These are phyloP conservation scores for Crax fasciolata DNA, from an alignment of 2,797 vertebrate genomes.

Conservation along the genomic window DNA sequence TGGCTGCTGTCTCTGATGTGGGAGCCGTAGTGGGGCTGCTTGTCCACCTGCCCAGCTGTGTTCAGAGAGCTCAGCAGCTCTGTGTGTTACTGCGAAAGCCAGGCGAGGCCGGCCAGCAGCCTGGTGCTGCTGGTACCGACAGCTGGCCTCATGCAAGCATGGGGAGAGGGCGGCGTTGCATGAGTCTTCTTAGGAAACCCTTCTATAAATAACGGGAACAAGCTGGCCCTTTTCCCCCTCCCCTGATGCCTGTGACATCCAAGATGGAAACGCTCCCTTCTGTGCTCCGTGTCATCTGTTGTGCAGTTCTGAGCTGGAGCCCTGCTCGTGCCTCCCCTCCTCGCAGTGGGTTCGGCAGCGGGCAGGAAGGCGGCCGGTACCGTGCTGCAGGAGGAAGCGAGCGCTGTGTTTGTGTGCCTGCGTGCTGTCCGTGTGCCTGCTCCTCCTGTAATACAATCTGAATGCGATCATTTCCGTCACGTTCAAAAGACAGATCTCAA, in stretches of 20 bases:
- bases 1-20: not conserved
- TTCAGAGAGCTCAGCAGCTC: too few species aligned
- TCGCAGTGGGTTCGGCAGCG: rapidly evolving
- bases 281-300: not conserved
- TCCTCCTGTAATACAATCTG: rapidly evolving
- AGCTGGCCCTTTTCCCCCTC: not conserved
- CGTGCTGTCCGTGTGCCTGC: not conserved
- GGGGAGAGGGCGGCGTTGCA: not conserved
- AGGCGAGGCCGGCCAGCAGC: not conserved
- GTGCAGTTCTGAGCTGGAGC: rapidly evolving
- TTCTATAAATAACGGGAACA: not conserved
- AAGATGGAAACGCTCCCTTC: rapidly evolving
- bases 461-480: not conserved
- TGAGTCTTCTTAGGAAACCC: not conserved
- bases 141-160: rapidly evolving
- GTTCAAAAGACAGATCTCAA: not conserved
- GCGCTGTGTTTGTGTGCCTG: not conserved
- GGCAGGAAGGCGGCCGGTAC: not conserved
- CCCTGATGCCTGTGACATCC: not conserved
- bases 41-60: not conserved
- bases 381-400: not conserved
- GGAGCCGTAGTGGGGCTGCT: rapidly evolving
- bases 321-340: rapidly evolving
- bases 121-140: not conserved
- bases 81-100: rapidly evolving